A percentile compares a stretch with the other conserved stretches of the same genome.
Conservation (phyloP, 2,113 vertebrate genomes). For the Pithys albifrons region DNA sequence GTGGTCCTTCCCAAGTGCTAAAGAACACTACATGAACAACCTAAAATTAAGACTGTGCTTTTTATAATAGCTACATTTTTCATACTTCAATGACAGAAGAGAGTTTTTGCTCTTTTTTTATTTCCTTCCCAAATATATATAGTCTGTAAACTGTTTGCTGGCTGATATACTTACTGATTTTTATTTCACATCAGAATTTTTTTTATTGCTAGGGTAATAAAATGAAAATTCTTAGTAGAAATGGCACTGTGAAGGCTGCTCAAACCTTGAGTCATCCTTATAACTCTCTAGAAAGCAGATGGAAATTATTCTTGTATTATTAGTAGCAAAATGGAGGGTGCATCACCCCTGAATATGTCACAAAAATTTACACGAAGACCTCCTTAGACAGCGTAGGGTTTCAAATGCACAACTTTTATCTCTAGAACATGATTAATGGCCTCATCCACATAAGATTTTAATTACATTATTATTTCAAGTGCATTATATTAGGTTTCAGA, state of each 20-base stretch:
- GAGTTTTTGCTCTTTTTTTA: background rate
- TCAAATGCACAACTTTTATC: background rate
- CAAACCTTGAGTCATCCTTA: background rate
- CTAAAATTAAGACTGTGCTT: background rate
- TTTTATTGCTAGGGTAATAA: background rate
- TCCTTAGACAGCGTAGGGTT: background rate
- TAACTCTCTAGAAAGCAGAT: background rate
- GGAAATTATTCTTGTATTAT: background rate
- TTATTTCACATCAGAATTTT: background rate
- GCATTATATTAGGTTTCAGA: background rate
- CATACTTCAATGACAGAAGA: background rate
- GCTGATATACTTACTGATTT: background rate
- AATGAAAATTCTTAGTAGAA: background rate
- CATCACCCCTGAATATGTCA: background rate
- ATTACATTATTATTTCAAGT: slow-evolving; percentile 1
- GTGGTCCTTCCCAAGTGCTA: background rate
- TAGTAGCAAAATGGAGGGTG: background rate
- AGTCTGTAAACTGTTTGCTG: background rate
- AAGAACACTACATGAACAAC: background rate
- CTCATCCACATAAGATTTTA: background rate
- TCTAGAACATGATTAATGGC: background rate
- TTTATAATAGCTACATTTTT: background rate
- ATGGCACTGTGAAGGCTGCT: background rate
- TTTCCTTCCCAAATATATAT: background rate
- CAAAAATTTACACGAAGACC: background rate